Evolutionary conservation across 2,113 vertebrate species (phyloP).

Genomic region (Pycnonotus jocosus): DNA sequence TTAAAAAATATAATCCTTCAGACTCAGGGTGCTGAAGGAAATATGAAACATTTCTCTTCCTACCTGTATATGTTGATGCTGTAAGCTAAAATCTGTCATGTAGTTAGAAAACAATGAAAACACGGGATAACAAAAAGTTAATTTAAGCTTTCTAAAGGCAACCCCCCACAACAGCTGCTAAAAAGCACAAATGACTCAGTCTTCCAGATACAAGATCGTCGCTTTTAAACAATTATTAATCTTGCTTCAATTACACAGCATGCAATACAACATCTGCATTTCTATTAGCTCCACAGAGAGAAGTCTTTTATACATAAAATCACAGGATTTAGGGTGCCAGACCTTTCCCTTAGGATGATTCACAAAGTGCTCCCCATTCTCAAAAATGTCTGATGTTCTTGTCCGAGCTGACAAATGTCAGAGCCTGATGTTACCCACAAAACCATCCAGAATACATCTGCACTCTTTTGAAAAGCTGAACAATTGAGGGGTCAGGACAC

Average conservation of each 20-base stretch:
- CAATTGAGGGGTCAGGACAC: background rate
- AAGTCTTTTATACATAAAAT: background rate
- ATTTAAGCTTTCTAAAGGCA: background rate
- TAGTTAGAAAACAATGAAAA: background rate
- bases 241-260: background rate
- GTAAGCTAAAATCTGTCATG: background rate
- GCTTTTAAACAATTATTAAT: conserved; percentile 24
- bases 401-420: background rate
- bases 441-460: background rate
- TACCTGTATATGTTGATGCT: background rate
- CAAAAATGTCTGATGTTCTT: rapidly evolving
- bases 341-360: background rate
- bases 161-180: background rate
- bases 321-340: background rate
- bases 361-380: background rate
- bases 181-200: background rate
- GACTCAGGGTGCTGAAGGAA: background rate
- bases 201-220: background rate
- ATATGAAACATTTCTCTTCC: background rate
- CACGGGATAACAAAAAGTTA: background rate
- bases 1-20: background rate
- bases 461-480: background rate
- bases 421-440: background rate
- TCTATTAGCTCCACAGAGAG: background rate
- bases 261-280: background rate